A percentile compares a stretch with the other conserved stretches of the same genome.
phyloP scores from a whole-genome alignment of 2,797 vertebrate genomes.

The Myotis planiceps region DNA sequence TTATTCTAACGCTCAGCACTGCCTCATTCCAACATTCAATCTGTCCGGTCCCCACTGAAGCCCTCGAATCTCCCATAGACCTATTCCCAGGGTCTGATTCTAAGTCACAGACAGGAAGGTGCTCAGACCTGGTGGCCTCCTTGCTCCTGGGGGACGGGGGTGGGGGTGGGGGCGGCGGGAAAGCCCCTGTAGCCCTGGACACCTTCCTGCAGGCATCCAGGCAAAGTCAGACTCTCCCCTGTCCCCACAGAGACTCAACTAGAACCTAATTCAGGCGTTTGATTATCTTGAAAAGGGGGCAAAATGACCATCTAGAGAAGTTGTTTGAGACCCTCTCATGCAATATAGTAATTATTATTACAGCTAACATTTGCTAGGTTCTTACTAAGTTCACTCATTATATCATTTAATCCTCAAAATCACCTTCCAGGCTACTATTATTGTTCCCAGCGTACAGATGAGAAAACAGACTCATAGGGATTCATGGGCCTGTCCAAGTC shows the following conservation, averaged over 20 bases:
- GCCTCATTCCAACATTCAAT: neutral
- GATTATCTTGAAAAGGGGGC: neutral
- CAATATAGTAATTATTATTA: neutral
- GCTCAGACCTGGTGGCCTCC: neutral
- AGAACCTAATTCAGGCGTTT: neutral
- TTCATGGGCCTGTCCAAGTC: neutral
- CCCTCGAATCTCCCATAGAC: rapidly evolving
- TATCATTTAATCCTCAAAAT: neutral
- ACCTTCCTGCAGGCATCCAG: neutral
- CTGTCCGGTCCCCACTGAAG: neutral
- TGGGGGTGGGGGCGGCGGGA: neutral
- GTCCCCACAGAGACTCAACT: neutral
- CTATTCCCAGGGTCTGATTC: neutral
- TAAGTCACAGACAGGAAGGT: neutral
- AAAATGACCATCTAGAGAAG: neutral
- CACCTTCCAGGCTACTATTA: too few relatives aligned
- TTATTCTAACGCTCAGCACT: neutral
- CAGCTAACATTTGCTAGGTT: too few relatives aligned
- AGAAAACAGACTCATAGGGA: neutral
- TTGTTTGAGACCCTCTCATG: neutral
- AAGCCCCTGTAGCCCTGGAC: neutral
- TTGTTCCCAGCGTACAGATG: neutral
- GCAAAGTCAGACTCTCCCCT: neutral
- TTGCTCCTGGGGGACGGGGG: neutral
- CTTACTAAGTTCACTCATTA: neutral